Base-by-base conservation (phyloP, 2,113 vertebrate species). In the Alethe diademata region DNA sequence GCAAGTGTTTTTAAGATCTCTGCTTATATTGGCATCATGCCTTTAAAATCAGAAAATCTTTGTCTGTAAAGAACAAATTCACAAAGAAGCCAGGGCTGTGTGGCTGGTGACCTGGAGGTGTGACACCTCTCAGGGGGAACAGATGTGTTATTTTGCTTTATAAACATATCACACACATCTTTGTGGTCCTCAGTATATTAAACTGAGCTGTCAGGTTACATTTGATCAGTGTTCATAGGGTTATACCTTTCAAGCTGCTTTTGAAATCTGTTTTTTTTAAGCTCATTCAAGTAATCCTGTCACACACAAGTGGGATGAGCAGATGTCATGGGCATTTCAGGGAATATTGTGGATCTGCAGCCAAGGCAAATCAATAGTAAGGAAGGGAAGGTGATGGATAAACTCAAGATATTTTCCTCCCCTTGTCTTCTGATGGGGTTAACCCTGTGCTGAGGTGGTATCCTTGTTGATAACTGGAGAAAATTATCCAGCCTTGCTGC, bases 201-300 rank as follows among this genome's bases (percentile, higher is more conserved):
- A 96, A 65, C 89, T 72, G 94, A 94, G 66, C 91, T 91, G 95
- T 89, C 86, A 66, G 36, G 65, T 83, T 87, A 28, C 66, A 82
- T 92, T 91, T 1, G 6, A 72, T 93, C 78, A 87, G 84, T 71
- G 91, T 54, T 94, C 92, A 43, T 47, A 74, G 62, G 82, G 72
- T 95, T 86, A 61, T 78, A 42, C 80, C 93, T 93, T 78, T 35
- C 93, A 92, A 78, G 89, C 86, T 86, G 86, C 72, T 72, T 92
- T 78, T 83, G 86, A 93, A 91, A 93, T 83, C 65, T 3, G 2
- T 53, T 89, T 93, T 95, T 96, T 82, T 95, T 87, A 81, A 64
- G 79, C 80, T 95, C 45, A 20, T 84, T 87, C 69, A 65, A 15
- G 89, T 75, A 86, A 81, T 89, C 73, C 84, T 69, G 48, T 95